phyloP scores from a whole-genome alignment of 2,797 vertebrate species.

The Mus spretus region DNA sequence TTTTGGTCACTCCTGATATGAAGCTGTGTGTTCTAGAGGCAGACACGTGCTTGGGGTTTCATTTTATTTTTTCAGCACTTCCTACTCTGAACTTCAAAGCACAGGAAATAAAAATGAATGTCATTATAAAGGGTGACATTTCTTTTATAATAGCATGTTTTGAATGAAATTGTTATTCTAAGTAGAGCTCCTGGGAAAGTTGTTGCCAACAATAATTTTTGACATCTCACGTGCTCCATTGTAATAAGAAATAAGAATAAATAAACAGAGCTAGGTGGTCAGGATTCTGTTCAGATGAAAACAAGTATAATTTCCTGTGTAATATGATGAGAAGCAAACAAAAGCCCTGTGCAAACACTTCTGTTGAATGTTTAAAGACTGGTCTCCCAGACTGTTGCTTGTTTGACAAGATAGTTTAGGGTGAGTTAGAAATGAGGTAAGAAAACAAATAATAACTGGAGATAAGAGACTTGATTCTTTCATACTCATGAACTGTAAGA shows the following conservation, averaged over 20 bases:
- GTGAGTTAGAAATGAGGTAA: slow-evolving; percentile 48
- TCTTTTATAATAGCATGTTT: slow-evolving; percentile 75
- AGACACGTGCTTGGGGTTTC: slow-evolving; percentile 42
- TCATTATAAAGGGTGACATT: slow-evolving; percentile 71
- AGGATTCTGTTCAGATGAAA: slow-evolving; percentile 73
- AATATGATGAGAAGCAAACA: slow-evolving; percentile 68
- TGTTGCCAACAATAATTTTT: slow-evolving; percentile 70
- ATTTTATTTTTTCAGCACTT: slow-evolving; percentile 78
- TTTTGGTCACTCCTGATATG: not conserved
- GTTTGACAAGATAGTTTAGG: slow-evolving; percentile 66
- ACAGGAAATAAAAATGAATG: slow-evolving; percentile 65
- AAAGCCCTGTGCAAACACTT: slow-evolving; percentile 66
- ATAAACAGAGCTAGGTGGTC: slow-evolving; percentile 66
- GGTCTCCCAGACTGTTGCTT: slow-evolving; percentile 44
- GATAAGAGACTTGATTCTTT: slow-evolving; percentile 53
- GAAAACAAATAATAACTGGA: slow-evolving; percentile 69
- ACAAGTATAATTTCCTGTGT: slow-evolving; percentile 70
- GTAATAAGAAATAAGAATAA: slow-evolving; percentile 73
- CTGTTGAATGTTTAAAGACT: slow-evolving; percentile 75
- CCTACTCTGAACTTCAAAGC: slow-evolving; percentile 80
- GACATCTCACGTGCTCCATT: slow-evolving; percentile 59
- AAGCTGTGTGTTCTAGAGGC: not conserved
- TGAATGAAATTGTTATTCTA: slow-evolving; percentile 80
- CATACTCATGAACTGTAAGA: slow-evolving; percentile 17
- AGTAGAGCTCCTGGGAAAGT: slow-evolving; percentile 64